Percentiles rank a stretch among this genome's conserved stretches.
Evolutionary conservation across 2,113 vertebrate species (phyloP).

Genomic region (Plestiodon gilberti): DNA sequence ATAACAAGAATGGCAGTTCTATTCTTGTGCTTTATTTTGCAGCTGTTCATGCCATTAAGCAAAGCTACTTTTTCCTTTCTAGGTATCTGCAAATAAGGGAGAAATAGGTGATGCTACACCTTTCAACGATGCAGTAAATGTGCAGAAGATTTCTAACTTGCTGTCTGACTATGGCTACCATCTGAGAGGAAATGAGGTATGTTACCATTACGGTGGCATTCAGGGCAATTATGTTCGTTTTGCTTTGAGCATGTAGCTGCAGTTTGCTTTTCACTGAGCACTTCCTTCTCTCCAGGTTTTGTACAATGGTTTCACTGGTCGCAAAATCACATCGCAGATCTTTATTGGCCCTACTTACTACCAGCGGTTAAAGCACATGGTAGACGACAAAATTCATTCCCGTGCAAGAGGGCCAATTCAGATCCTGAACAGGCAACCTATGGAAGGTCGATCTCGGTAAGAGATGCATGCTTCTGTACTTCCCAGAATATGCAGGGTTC

Average conservation of each 20-base stretch:
- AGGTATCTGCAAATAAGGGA: conserved; percentile 99
- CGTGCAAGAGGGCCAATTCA: conserved; percentile 96
- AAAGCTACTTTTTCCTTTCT: conserved; percentile 4
- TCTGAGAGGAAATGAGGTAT: conserved; percentile 97
- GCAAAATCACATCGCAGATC: conserved; percentile 98
- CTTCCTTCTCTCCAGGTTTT: conserved; percentile 81
- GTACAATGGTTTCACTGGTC: conserved; percentile 97
- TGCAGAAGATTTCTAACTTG: conserved; percentile 98
- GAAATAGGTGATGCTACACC: conserved; percentile 98
- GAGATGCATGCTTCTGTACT: conserved; percentile 35
- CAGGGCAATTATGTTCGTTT: neutral
- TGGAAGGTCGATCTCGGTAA: conserved; percentile 98
- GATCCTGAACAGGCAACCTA: conserved; percentile 97
- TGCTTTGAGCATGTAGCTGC: neutral
- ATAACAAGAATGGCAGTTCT: neutral
- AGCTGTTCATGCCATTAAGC: neutral
- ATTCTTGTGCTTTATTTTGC: neutral
- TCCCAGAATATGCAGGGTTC: neutral
- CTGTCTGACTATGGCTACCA: conserved; percentile 97
- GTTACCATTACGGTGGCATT: neutral
- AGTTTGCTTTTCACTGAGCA: conserved; percentile 2
- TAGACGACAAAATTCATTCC: conserved; percentile 98
- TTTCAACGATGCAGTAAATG: conserved; percentile 97
- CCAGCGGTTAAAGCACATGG: conserved; percentile 98
- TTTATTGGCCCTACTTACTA: conserved; percentile 98